Percentiles rank a stretch among this genome's conserved stretches.
phyloP scores from a whole-genome alignment of 2,888 invertebrate species.

The Tribolium freemani region DNA sequence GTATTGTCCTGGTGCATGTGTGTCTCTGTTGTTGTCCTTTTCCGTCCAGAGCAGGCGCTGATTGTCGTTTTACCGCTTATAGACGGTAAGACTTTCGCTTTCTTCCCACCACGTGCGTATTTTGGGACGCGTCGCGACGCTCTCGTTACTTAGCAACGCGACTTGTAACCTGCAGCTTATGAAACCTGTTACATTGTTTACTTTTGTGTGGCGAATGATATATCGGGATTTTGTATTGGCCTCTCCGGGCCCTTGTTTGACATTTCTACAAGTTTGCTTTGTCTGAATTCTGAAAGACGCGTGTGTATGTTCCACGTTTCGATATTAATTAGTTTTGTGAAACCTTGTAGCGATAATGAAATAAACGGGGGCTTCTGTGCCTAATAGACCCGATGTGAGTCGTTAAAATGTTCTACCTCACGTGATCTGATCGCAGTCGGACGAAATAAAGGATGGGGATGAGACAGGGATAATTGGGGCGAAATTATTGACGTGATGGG shows the following conservation, averaged over 20 bases:
- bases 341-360: constrained; percentile 30
- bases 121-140: constrained; percentile 32
- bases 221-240: constrained; percentile 43
- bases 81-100: constrained; percentile 16
- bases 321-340: constrained; percentile 39
- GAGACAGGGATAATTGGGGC: neutral
- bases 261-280: constrained; percentile 31
- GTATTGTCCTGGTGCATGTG: constrained; percentile 29
- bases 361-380: constrained; percentile 14
- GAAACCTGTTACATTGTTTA: constrained; percentile 47
- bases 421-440: neutral
- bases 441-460: neutral
- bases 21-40: constrained; percentile 18
- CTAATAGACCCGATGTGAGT: constrained; percentile 2
- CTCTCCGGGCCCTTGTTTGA: constrained; percentile 41
- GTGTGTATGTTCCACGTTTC: constrained; percentile 29
- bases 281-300: constrained; percentile 2
- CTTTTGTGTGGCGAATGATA: constrained; percentile 42
- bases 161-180: constrained; percentile 37
- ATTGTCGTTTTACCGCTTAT: neutral
- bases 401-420: constrained; percentile 8
- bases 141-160: constrained; percentile 23
- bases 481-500: neutral
- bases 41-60: constrained; percentile 5
- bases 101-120: constrained; percentile 27